These are phyloP conservation scores for Apis cerana DNA, from an alignment of 1,140 invertebrate genomes.

Conservation along the genomic window DNA sequence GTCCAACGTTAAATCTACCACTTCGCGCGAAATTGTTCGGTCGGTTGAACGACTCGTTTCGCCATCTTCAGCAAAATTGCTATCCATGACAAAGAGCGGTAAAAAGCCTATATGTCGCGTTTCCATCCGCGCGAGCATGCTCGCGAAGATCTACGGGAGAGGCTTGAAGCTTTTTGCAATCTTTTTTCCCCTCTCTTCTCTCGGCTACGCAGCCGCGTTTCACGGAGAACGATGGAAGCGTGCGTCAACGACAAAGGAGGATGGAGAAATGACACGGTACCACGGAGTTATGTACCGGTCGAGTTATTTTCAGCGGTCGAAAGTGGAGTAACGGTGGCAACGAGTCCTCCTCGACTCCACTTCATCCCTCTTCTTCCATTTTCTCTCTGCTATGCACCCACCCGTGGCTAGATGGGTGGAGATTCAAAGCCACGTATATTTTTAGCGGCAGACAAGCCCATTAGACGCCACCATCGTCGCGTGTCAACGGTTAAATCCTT, in stretches of 20 bases:
- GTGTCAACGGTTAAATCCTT: slow-evolving; percentile 62
- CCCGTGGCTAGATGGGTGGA: slow-evolving; percentile 42
- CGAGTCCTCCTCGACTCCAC: background rate
- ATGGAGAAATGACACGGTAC: slow-evolving; percentile 52
- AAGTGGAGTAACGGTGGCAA: slow-evolving; percentile 60
- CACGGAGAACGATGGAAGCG: slow-evolving; percentile 44
- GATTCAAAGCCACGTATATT: slow-evolving; percentile 67
- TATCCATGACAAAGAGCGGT: slow-evolving; percentile 46
- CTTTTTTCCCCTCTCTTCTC: slow-evolving; percentile 19
- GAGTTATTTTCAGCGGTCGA: slow-evolving; percentile 69
- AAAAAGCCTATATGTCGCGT: slow-evolving; percentile 58
- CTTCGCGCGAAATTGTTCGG: slow-evolving; percentile 17
- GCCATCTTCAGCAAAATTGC: slow-evolving; percentile 24
- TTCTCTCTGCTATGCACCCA: slow-evolving; percentile 15
- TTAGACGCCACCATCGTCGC: slow-evolving; percentile 63
- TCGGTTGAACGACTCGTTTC: slow-evolving; percentile 40
- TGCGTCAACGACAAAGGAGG: slow-evolving; percentile 48
- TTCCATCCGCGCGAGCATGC: slow-evolving; percentile 38
- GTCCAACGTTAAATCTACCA: background rate
- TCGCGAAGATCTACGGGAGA: background rate
- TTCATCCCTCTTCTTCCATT: background rate
- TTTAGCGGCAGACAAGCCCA: slow-evolving; percentile 67
- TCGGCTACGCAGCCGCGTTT: slow-evolving; percentile 43
- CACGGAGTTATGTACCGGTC: slow-evolving; percentile 52
- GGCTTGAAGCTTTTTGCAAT: slow-evolving; percentile 22